phyloP scores from a whole-genome alignment of 2,888 invertebrate species.

The Pterostichus niger region DNA sequence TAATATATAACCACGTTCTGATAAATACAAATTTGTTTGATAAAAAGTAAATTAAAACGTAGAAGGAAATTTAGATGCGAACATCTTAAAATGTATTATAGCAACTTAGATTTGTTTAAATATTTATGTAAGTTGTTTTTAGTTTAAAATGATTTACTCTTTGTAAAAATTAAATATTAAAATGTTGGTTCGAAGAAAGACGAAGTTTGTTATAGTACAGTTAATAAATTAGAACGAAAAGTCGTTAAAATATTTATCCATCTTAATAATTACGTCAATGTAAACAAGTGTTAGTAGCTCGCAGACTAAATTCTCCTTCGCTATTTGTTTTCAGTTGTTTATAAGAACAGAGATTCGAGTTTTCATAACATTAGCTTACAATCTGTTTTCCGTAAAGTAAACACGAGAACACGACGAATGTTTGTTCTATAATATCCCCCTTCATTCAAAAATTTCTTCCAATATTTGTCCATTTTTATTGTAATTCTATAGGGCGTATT shows the following conservation, averaged over 20 bases:
- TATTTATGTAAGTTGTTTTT: too few relatives aligned
- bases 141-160: too few relatives aligned
- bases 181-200: not conserved
- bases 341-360: conserved; percentile 52
- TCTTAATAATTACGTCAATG: conserved; percentile 30
- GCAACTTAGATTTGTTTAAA: too few relatives aligned
- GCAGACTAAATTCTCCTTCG: conserved; percentile 15
- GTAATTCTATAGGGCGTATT: conserved; percentile 38
- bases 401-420: conserved; percentile 45
- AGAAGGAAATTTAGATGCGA: too few relatives aligned
- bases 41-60: too few relatives aligned
- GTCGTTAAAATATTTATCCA: conserved; percentile 46
- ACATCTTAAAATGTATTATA: too few relatives aligned
- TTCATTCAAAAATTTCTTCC: conserved; percentile 47
- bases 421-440: conserved; percentile 51
- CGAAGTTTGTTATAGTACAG: conserved; percentile 21
- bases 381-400: conserved; percentile 48
- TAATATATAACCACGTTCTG: too few relatives aligned
- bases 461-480: conserved; percentile 63
- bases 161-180: not conserved
- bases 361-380: conserved; percentile 62
- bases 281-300: conserved; percentile 14
- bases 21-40: too few relatives aligned
- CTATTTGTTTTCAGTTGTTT: conserved; percentile 53
- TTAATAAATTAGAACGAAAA: conserved; percentile 35